Conservation (phyloP, 2,113 vertebrate species). For the Mandrillus leucophaeus region DNA sequence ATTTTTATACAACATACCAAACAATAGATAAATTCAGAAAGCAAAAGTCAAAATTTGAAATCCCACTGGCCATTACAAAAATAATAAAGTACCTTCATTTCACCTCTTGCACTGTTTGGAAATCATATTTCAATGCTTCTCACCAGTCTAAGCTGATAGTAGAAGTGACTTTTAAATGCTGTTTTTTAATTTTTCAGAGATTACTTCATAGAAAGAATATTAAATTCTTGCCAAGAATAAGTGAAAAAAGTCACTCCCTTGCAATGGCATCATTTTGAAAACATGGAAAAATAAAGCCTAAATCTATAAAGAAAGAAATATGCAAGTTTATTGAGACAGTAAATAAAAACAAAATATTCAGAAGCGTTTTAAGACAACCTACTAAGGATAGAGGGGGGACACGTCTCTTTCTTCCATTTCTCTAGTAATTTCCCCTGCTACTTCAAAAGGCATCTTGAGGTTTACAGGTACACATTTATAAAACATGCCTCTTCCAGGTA, state of each 20-base stretch:
- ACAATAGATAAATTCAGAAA: constrained; percentile 35
- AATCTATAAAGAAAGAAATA: constrained; percentile 35
- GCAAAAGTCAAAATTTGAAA: constrained; percentile 46
- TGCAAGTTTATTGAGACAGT: background rate
- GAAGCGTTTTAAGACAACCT: background rate
- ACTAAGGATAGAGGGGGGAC: background rate
- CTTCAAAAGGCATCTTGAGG: background rate
- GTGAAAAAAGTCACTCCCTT: constrained; percentile 39
- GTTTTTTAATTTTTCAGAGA: constrained; percentile 59
- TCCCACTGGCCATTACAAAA: constrained; percentile 43
- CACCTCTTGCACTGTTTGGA: constrained; percentile 25
- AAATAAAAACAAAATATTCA: constrained; percentile 6
- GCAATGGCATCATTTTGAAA: constrained; percentile 43
- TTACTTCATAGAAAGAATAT: constrained; percentile 43
- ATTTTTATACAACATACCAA: constrained; percentile 33
- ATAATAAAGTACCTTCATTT: constrained; percentile 55
- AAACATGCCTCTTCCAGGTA: background rate
- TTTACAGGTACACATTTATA: background rate
- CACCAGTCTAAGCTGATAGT: background rate
- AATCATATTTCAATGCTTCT: constrained; percentile 51
- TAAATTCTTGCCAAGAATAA: constrained; percentile 50
- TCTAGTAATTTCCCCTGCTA: background rate
- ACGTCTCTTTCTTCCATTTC: background rate
- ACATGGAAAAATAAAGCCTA: background rate
- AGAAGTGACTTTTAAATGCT: constrained; percentile 44